Conservation (phyloP, 1,140 invertebrate genomes). For the Diorhabda carinulata region DNA sequence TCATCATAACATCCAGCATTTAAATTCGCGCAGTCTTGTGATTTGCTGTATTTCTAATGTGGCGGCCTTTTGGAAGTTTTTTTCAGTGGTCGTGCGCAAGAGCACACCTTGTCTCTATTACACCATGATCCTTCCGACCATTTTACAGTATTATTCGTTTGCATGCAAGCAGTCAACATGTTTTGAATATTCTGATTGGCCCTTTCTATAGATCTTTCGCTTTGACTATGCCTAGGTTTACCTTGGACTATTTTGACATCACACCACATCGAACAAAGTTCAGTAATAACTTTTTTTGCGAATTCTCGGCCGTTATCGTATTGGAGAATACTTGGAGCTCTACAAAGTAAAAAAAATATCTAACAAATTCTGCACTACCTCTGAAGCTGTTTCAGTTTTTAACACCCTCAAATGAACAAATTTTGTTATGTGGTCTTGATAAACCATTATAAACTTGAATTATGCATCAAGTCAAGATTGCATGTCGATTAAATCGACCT, state of each 20-base stretch:
- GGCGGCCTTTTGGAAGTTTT: too few relatives aligned
- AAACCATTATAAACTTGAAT: neutral
- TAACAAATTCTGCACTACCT: neutral
- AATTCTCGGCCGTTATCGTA: neutral
- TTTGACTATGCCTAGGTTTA: neutral
- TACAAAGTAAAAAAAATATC: neutral
- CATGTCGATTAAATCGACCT: too few relatives aligned
- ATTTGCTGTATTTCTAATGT: too few relatives aligned
- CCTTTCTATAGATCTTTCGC: neutral
- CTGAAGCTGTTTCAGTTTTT: neutral
- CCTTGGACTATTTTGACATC: neutral
- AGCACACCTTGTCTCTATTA: too few relatives aligned
- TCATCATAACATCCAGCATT: too few relatives aligned
- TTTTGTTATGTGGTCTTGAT: neutral
- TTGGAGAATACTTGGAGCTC: neutral
- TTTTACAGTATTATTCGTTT: neutral
- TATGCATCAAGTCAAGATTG: too few relatives aligned
- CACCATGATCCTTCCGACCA: too few relatives aligned
- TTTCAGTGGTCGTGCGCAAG: too few relatives aligned
- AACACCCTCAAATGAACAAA: neutral
- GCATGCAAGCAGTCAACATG: neutral
- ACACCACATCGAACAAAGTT: neutral
- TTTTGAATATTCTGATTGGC: neutral
- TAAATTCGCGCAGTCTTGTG: too few relatives aligned
- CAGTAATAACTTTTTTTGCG: neutral